phyloP scores from a whole-genome alignment of 2,888 invertebrate genomes.

The Campoplex capitator region DNA sequence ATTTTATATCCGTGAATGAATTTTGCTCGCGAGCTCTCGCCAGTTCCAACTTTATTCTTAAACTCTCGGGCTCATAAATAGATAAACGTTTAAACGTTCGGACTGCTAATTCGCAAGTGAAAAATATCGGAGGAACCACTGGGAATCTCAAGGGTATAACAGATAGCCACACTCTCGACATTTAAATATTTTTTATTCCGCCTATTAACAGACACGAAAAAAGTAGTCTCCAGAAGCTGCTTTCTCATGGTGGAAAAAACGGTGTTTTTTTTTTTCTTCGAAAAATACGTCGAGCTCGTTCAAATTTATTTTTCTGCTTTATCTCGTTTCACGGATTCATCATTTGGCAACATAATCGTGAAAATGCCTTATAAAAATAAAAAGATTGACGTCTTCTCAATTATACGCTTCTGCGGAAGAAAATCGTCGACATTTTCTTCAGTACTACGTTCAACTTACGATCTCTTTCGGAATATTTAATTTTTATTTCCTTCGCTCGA shows the following conservation, averaged over 20 bases:
- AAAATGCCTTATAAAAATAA: background rate
- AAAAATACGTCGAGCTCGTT: background rate
- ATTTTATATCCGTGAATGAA: background rate
- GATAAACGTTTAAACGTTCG: constrained; percentile 15
- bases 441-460: background rate
- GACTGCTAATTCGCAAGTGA: background rate
- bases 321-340: background rate
- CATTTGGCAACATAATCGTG: background rate
- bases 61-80: constrained; percentile 21
- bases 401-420: background rate
- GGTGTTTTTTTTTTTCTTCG: background rate
- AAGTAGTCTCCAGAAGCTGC: background rate
- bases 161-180: constrained; percentile 19
- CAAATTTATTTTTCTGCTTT: background rate
- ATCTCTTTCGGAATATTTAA: background rate
- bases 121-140: constrained; percentile 18
- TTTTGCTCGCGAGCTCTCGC: background rate
- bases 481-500: background rate
- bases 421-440: background rate
- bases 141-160: constrained; percentile 21
- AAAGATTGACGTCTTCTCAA: background rate
- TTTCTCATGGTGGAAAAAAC: background rate
- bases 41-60: constrained; percentile 17
- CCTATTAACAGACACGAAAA: background rate
- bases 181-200: background rate